Conservation (phyloP, 2,797 vertebrate genomes). For the Coendou prehensilis region DNA sequence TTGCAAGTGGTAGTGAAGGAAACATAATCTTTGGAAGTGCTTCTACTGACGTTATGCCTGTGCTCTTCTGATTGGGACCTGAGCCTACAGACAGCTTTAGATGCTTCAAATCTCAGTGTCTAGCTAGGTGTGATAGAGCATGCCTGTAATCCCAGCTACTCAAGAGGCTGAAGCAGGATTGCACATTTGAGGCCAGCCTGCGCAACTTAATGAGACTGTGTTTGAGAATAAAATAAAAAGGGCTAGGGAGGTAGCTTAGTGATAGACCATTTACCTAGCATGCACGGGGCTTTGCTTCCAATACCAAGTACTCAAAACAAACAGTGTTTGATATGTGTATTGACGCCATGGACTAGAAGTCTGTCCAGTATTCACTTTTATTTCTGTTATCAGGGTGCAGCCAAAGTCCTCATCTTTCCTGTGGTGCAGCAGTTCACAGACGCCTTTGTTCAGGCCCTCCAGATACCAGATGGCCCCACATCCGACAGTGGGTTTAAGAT, state of each 20-base stretch:
- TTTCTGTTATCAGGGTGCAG: slow-evolving; percentile 93
- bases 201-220: neutral
- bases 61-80: neutral
- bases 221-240: neutral
- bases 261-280: neutral
- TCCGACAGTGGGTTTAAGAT: slow-evolving; percentile 99
- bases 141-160: neutral
- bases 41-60: neutral
- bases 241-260: neutral
- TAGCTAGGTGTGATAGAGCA: neutral
- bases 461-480: slow-evolving; percentile 96
- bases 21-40: neutral
- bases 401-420: slow-evolving; percentile 97
- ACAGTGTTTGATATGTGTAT: neutral
- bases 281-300: neutral
- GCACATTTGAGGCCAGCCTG: neutral
- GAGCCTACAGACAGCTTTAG: too few relatives aligned
- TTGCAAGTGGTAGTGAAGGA: neutral
- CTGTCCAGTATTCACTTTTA: neutral
- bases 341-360: neutral
- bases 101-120: neutral
- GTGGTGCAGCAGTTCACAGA: slow-evolving; percentile 99
- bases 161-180: neutral
- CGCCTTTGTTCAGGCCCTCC: slow-evolving; percentile 97
- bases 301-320: neutral